Evolutionary conservation across 2,888 invertebrate species (phyloP), one percentile per base, ranked within the genome.

Genomic region (Smittia sp.): DNA sequence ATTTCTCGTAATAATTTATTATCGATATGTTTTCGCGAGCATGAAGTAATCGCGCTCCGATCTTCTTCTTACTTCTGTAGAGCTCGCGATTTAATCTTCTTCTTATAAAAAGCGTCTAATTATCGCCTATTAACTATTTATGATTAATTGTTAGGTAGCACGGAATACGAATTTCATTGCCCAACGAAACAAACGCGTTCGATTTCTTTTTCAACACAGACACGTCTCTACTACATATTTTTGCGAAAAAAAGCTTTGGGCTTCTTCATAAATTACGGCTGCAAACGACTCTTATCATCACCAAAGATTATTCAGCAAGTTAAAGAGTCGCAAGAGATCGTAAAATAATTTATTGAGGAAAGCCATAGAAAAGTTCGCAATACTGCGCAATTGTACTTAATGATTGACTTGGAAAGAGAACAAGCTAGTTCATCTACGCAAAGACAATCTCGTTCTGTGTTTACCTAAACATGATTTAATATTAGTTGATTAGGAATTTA

Each of bases 1-100:
- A 72, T 72, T 72, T 72, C 72, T 54, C 54, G 58, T 72, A 39
- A 72, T 72, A 72, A 72, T 72, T 72, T 72, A 72, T 72, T 72
- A 62, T 63, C 22, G 63, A 63, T 63, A 24, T 27, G 1, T 63
- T 4, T 25, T 20, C 7, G 3, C 7, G 9, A 18, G 9, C 13
- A 39, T 11, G 11, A 39, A 39, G 11, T 9, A 46, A 15, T 13
- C 18, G 18, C 32, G 32, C 4, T n/a, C 7, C 39, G 11, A 13
- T 13, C 11, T 32, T 32, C 32, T 9, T 6, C 32, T 3, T 32
- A 6, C 32, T 6, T 32, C 38, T 32, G 32, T 32, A 9, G 32
- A 32, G 32, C 32, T 58, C 58, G 24, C 58, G 22, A 63, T 11
- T 63, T 25, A 18, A 27, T 9, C 22, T 63, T 24, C 63, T 24